Evolutionary conservation across 1,140 invertebrate genomes (phyloP).

Genomic region (Centruroides sculpturatus): DNA sequence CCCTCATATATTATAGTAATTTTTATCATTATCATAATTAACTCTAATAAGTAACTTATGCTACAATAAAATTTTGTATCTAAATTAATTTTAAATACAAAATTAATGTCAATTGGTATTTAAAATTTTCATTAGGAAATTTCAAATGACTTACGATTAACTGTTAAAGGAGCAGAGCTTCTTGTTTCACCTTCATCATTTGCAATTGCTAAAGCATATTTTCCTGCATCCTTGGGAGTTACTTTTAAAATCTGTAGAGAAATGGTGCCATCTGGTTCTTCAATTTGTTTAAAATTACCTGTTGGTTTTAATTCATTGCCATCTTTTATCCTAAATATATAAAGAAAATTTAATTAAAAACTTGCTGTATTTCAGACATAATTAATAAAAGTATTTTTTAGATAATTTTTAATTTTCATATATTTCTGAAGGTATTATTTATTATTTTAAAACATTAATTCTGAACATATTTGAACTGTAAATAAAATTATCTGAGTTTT

Average conservation of each 20-base stretch:
- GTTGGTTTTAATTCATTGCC: constrained; percentile 33
- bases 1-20: too few species aligned
- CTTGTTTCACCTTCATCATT: constrained; percentile 22
- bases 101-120: too few species aligned
- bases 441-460: too few species aligned
- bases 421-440: background rate
- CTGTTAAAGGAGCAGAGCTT: constrained; percentile 25
- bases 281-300: constrained; percentile 40
- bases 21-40: too few species aligned
- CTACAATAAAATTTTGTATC: too few species aligned
- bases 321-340: constrained; percentile 3
- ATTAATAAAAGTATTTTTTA: too few species aligned
- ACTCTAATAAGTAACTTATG: too few species aligned
- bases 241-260: constrained; percentile 39
- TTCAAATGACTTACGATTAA: constrained; percentile 16
- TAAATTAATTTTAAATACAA: too few species aligned
- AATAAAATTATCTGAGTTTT: too few species aligned
- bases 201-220: constrained; percentile 35
- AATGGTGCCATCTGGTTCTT: constrained; percentile 36
- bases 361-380: too few species aligned
- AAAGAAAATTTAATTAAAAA: background rate
- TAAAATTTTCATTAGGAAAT: too few species aligned
- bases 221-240: constrained; percentile 40
- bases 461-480: too few species aligned
- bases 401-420: background rate